Conservation (phyloP, 2,113 vertebrate genomes). For the human (Homo sapiens) region DNA sequence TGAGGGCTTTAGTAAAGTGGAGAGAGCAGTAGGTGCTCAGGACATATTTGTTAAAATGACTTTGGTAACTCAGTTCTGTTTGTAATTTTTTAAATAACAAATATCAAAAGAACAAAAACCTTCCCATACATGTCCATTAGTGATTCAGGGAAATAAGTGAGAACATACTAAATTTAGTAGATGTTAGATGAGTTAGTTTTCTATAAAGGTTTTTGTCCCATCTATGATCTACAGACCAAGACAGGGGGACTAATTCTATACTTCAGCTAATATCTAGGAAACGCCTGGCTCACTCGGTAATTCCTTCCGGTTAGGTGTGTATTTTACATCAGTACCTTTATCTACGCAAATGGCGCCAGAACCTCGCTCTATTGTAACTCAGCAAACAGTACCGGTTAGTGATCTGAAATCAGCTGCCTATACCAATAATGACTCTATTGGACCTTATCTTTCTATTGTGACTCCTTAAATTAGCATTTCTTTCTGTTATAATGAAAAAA, state of each 20-base stretch:
- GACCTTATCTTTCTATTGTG: slow-evolving; percentile 65
- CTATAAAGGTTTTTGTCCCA: neutral
- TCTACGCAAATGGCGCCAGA: neutral
- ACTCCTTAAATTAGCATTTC: slow-evolving; percentile 69
- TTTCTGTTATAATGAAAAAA: slow-evolving; percentile 66
- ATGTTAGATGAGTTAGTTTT: neutral
- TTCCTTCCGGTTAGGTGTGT: slow-evolving; percentile 37
- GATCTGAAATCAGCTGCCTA: slow-evolving; percentile 59
- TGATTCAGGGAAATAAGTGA: neutral
- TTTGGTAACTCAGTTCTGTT: slow-evolving; percentile 18
- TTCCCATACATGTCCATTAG: neutral
- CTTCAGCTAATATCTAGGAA: slow-evolving; percentile 48
- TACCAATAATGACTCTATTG: slow-evolving; percentile 45
- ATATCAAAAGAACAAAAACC: neutral
- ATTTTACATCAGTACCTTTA: slow-evolving; percentile 45
- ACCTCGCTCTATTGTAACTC: slow-evolving; percentile 46
- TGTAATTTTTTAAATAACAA: slow-evolving; percentile 31
- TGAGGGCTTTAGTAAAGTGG: neutral
- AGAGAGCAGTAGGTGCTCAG: neutral
- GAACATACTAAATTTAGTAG: neutral
- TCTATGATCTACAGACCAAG: neutral
- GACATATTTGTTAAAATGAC: slow-evolving; percentile 12
- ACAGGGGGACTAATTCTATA: neutral
- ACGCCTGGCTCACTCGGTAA: slow-evolving; percentile 16
- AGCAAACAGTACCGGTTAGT: slow-evolving; percentile 46